Evolutionary conservation across 1,140 invertebrate genomes (phyloP), one percentile per base, ranked within the genome.

Genomic region (Caenorhabditis remanei): DNA sequence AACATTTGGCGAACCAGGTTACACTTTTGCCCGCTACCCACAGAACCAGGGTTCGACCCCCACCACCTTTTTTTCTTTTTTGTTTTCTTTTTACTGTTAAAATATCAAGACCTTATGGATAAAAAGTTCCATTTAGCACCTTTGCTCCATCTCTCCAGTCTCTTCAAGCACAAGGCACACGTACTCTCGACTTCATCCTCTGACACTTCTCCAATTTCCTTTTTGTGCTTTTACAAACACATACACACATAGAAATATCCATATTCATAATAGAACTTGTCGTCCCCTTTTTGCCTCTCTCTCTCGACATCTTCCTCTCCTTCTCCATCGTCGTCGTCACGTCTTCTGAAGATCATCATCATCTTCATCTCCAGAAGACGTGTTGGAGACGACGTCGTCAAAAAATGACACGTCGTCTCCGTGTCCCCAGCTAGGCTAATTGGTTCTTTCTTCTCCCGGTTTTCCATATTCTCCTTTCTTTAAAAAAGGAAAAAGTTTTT

Each of bases 211-310:
- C 71, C 71, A 79, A 79, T 79, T 79, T 79, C 71, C 46, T 79
- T 79, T 75, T 79, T 79, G 40, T 79, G 71, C 41, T 40, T 46
- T 79, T 24, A n/a, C 56, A 58, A 19, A 48, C 43, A 71, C n/a
- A 48, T 41, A 21, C 65, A 46, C 24, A n/a, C 71, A 79, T 50
- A 50, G 46, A 79, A 79, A 79, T 79, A 79, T 79, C 71, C 71
- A 79, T 79, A 79, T 79, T 79, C 71, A 79, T 79, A 79, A 79
- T 79, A 79, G 43, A 79, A 79, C 71, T 79, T 79, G 46, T 79
- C 71, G 32, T 79, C 71, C 16, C n/a, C 40, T 19, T 71, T n/a
- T 24, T 32, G 11, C 32, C 61, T 40, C 24, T 58, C 24, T 58
- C n/a, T n/a, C n/a, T 65, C 24, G 32, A 19, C 67, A n/a, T 71